Evolutionary conservation across 2,888 invertebrate species (phyloP), one percentile per base, ranked within the genome.

Genomic region (Lithophane leautieri): DNA sequence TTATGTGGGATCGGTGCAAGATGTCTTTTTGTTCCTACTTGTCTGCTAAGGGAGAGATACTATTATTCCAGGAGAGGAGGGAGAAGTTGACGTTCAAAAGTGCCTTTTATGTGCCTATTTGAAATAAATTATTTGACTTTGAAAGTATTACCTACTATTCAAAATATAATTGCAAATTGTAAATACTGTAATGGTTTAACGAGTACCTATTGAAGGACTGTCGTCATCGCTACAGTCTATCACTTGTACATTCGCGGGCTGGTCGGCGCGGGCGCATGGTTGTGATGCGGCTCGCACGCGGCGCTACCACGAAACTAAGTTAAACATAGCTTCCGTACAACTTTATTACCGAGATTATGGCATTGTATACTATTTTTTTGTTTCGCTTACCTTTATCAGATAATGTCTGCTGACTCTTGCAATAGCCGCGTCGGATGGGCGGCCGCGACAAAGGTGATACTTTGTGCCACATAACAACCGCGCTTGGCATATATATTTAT

Each of bases 251-350:
- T 22, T 16, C 16, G 12, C 28, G 66, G 19, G 6, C 61, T 9
- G 16, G 52, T 61, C 42, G 73, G 58, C 66, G 70, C 70, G 4
- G 52, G 63, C 81, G 78, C 75, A 79, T 81, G 71, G 73, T 83
- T 81, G 75, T 69, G 75, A 80, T 83, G 76, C 81, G 58, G 12
- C 62, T 74, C 69, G 69, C 79, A 70, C 71, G 54, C 66, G 66
- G 44, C 63, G 74, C 75, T 83, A 86, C 78, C 62, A 78, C 74
- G 83, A 82, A 73, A 66, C 66, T 63, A 62, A 81, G 77, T 73
- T 75, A 79, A 63, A 67, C 25, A 77, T 73, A 58, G 65, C 58
- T 87, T 86, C 85, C 80, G 73, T 83, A 79, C 34, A 74, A 70
- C 56, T 44, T 67, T 79, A 56, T 74, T 62, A 61, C 28, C 34